Evolutionary conservation across 2,797 vertebrate genomes (phyloP), one percentile per base, ranked within the genome.

Genomic region (Lindbergichthys nudifrons): DNA sequence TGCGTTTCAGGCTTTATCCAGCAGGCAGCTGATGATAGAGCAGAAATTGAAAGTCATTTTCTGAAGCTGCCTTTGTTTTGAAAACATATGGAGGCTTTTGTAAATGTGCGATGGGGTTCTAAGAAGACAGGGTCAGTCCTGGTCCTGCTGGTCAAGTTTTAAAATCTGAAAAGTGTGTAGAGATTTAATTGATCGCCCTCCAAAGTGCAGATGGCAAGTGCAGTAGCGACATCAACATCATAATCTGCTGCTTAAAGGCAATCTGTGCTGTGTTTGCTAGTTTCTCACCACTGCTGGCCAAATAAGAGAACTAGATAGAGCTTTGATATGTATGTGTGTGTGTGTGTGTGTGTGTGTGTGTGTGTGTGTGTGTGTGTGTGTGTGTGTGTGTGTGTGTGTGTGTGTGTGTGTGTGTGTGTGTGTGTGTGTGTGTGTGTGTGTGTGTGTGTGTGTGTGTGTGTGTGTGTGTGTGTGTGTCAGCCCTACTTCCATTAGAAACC

Each of bases 171-270:
- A 70, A 52, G 32, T 52, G 69, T 73, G 62, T 32, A 56, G 32
- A 75, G 16, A 53, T 77, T 72, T 56, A 30, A 68, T 73, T 87
- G 73, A 88, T 75, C 65, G 36, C n/a, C 9, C 42, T 84, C 74
- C 75, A 80, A 82, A 77, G 72, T 66, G 10, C 67, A 69, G 63
- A 79, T 76, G 66, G 64, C 63, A 52, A 65, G 81, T 66, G 69
- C 61, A 87, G 85, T 64, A 70, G 57, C 70, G 36, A 21, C 60
- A 79, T 45, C 62, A 47, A 60, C 62, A 68, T 73, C 70, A 77
- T 75, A 82, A 87, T 78, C 41, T 77, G 74, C 68, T 67, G 64
- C 50, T 68, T 71, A 72, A 81, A 78, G 70, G 60, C 70, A 73
- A 73, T 86, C 66, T 76, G 57, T 70, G 71, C 52, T 53, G 65